These are phyloP conservation scores for Andrena minutula DNA, from an alignment of 2,888 invertebrate species.

Conservation along the genomic window DNA sequence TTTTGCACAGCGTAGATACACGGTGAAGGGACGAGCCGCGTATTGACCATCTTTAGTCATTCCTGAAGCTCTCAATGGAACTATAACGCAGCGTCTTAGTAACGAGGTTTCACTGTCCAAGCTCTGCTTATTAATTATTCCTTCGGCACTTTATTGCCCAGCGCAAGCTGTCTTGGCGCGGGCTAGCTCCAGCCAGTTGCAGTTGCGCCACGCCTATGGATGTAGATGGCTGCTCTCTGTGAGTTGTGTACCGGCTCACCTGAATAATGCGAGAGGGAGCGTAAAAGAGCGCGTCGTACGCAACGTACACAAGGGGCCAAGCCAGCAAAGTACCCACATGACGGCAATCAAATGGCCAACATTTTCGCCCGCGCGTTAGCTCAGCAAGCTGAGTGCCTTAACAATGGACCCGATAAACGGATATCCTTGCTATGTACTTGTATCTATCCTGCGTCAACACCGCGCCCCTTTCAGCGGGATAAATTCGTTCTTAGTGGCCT, in stretches of 20 bases:
- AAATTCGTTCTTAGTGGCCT: conserved; percentile 43
- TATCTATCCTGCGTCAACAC: conserved; percentile 33
- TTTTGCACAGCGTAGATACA: no score
- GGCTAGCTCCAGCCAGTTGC: conserved; percentile 15
- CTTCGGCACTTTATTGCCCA: conserved; percentile 60
- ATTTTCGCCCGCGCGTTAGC: conserved; percentile 43
- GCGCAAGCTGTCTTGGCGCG: conserved; percentile 34
- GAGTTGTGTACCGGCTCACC: conserved; percentile 10
- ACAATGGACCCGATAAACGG: conserved; percentile 59
- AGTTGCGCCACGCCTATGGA: conserved; percentile 26
- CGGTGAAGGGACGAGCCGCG: no score
- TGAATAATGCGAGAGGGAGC: conserved; percentile 42
- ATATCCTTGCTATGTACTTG: conserved; percentile 43
- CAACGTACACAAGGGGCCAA: conserved; percentile 25
- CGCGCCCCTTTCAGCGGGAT: conserved; percentile 8
- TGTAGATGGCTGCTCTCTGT: conserved; percentile 28
- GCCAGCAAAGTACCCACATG: conserved; percentile 48
- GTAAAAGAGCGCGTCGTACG: conserved; percentile 42
- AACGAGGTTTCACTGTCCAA: conserved; percentile 9
- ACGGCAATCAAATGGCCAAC: conserved; percentile 66
- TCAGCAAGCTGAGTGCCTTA: conserved; percentile 32
- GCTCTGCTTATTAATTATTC: conserved; percentile 66
- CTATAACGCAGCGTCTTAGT: not conserved
- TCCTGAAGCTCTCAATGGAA: not conserved
- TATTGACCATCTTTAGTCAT: not conserved